Evolutionary conservation across 2,797 vertebrate species (phyloP).

Genomic region (Etheostoma perlongum): DNA sequence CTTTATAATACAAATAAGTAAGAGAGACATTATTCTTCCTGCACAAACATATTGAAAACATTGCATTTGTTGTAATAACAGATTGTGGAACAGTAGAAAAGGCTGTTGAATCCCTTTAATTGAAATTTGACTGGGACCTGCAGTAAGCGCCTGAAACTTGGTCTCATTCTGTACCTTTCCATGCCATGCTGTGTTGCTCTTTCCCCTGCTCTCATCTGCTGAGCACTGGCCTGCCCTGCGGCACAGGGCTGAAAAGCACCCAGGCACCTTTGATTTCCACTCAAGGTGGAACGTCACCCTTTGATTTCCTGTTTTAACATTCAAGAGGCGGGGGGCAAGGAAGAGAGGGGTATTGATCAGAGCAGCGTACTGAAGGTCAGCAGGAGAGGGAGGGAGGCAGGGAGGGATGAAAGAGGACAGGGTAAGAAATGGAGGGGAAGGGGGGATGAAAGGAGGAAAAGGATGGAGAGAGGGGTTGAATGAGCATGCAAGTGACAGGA

Average conservation of each 20-base stretch:
- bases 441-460: constrained; percentile 75
- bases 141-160: constrained; percentile 7
- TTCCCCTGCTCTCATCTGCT: constrained; percentile 58
- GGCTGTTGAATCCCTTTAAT: background rate
- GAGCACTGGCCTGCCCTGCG: constrained; percentile 83
- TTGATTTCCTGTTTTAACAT: constrained; percentile 95
- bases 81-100: background rate
- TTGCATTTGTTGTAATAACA: constrained; percentile 1
- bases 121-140: constrained; percentile 4
- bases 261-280: constrained; percentile 97
- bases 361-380: constrained; percentile 92
- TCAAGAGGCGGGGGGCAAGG: constrained; percentile 89
- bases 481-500: constrained; percentile 70
- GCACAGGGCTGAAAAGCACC: constrained; percentile 81
- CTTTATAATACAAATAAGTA: constrained; percentile 17
- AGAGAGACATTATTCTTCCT: background rate
- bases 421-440: constrained; percentile 65
- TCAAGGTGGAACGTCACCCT: constrained; percentile 94
- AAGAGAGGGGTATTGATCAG: constrained; percentile 92
- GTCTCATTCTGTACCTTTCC: constrained; percentile 24
- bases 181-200: constrained; percentile 62
- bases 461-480: constrained; percentile 73
- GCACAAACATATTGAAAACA: constrained; percentile 3
- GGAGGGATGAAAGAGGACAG: constrained; percentile 72
- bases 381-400: constrained; percentile 67